These are phyloP conservation scores for Troides helena DNA, from an alignment of 2,888 invertebrate genomes.

Conservation along the genomic window DNA sequence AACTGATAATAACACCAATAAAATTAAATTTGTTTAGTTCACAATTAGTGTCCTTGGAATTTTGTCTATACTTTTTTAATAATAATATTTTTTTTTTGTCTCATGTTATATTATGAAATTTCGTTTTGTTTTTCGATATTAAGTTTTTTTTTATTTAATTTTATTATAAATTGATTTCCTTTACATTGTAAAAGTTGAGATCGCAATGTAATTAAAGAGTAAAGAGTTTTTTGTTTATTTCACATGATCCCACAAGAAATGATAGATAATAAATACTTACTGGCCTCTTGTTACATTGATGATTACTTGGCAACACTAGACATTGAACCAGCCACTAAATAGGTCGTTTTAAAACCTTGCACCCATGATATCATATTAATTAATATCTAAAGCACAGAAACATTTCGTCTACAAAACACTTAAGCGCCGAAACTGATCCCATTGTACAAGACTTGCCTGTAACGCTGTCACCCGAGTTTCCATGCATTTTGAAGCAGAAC, in stretches of 20 bases:
- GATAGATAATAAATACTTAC: conserved; percentile 66
- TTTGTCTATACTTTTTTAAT: too few species aligned
- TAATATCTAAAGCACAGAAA: conserved; percentile 56
- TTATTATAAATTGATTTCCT: not conserved
- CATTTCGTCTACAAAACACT: conserved; percentile 71
- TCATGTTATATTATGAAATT: too few species aligned
- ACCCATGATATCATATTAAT: conserved; percentile 54
- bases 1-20: too few species aligned
- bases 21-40: too few species aligned
- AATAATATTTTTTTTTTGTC: too few species aligned
- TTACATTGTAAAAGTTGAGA: conserved; percentile 48
- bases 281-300: conserved; percentile 51
- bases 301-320: conserved; percentile 54
- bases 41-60: too few species aligned
- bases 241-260: conserved; percentile 71
- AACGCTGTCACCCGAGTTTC: conserved; percentile 64
- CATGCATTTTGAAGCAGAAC: conserved; percentile 67
- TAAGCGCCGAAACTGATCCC: conserved; percentile 56
- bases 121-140: too few species aligned
- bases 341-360: conserved; percentile 50
- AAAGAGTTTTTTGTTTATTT: conserved; percentile 48
- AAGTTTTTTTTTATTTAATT: not conserved
- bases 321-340: conserved; percentile 53
- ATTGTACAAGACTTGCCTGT: conserved; percentile 48
- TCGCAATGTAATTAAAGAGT: conserved; percentile 58